Conservation (phyloP, 2,888 invertebrate species). For the Torymus texanus region DNA sequence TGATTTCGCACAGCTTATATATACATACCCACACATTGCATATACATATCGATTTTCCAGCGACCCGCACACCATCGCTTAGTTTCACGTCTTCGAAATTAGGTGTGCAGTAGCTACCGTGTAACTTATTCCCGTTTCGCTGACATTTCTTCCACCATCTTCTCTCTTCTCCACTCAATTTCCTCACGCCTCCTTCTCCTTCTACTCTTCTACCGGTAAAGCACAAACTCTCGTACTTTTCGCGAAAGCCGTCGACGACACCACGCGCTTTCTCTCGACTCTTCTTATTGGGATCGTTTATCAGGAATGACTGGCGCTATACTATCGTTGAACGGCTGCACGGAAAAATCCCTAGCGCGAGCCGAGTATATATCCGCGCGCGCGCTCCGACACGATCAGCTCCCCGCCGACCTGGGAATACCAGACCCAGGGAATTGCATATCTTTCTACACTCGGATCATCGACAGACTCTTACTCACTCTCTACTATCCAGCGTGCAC, state of each 20-base stretch:
- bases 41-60: too few species aligned
- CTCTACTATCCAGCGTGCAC: too few species aligned
- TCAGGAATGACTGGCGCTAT: neutral
- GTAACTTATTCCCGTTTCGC: too few species aligned
- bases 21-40: too few species aligned
- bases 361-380: neutral
- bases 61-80: neutral
- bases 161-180: slow-evolving; percentile 10
- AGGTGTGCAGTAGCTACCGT: neutral
- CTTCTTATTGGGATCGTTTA: slow-evolving; percentile 43
- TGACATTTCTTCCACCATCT: neutral
- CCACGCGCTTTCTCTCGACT: too few species aligned
- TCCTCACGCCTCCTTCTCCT: neutral
- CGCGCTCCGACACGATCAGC: neutral
- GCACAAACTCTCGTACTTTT: too few species aligned
- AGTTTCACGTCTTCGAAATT: slow-evolving; percentile 8
- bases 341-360: slow-evolving; percentile 2
- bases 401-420: neutral
- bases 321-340: neutral
- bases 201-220: too few species aligned
- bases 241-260: too few species aligned
- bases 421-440: slow-evolving; percentile 15
- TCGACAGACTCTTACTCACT: neutral
- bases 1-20: too few species aligned
- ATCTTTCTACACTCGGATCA: slow-evolving; percentile 5